Percentiles rank a stretch among this genome's conserved stretches.
Conservation (phyloP, 2,888 invertebrate species). For the Brenthis daphne region DNA sequence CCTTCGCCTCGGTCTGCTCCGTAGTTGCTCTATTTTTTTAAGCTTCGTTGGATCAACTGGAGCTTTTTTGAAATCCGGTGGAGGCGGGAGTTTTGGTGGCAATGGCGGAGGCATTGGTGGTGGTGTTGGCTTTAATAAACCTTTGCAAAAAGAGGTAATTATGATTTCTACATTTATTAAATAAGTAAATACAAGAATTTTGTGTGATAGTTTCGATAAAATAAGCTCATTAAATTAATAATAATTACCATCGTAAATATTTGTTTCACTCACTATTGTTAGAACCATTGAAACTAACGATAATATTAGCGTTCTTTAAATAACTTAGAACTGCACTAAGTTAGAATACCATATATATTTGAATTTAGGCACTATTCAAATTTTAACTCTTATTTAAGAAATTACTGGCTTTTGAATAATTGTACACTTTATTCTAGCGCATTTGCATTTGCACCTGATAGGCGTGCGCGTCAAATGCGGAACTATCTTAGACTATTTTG, state of each 20-base stretch:
- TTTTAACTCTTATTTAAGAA: too few species aligned
- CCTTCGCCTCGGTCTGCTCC: slow-evolving; percentile 88
- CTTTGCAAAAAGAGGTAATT: slow-evolving; percentile 45
- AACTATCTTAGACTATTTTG: slow-evolving; percentile 73
- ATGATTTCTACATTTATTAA: neutral
- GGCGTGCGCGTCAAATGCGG: slow-evolving; percentile 66
- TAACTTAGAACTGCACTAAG: neutral
- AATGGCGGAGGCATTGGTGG: slow-evolving; percentile 88
- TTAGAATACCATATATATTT: neutral
- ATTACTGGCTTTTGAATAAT: neutral
- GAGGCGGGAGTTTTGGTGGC: slow-evolving; percentile 85
- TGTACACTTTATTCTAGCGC: slow-evolving; percentile 13
- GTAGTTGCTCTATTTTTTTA: slow-evolving; percentile 87
- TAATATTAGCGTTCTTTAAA: neutral
- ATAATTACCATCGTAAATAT: slow-evolving; percentile 44
- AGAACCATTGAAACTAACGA: slow-evolving; percentile 1
- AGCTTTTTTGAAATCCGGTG: slow-evolving; percentile 83
- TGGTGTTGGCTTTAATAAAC: slow-evolving; percentile 76
- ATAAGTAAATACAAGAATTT: too few species aligned
- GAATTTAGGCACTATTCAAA: too few species aligned
- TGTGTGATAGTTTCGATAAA: neutral
- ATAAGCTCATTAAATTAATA: neutral
- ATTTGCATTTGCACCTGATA: slow-evolving; percentile 68
- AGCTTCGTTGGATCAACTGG: slow-evolving; percentile 83
- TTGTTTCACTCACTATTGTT: slow-evolving; percentile 25